Evolutionary conservation across 2,797 vertebrate species (phyloP), one percentile per base, ranked within the genome.

Genomic region (Epinephelus awoara): DNA sequence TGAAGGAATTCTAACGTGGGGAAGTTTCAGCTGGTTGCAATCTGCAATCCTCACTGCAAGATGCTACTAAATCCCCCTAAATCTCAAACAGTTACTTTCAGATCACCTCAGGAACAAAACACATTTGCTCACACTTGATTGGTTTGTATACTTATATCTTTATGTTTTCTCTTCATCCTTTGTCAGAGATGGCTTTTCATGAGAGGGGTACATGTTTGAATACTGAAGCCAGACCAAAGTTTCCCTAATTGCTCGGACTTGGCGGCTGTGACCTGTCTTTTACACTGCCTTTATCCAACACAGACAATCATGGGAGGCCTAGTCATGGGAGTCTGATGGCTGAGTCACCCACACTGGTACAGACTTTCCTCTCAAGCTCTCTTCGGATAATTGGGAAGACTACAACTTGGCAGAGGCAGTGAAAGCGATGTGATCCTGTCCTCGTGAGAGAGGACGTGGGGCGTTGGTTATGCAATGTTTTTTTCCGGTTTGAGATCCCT

Each of bases 241-340:
- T 78, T 51, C 12, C 1, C 2, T 71, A 49, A 74, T 44, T 72
- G 27, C 47, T 75, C 12, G 0, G 58, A 56, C 15, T 58, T 23
- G 47, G 65, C 42, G 47, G 63, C 63, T 67, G 62, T 64, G 64
- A 82, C 79, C 70, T 63, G 69, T 50, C 63, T 84, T 72, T 65
- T 65, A 44, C 34, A 10, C 52, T 23, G 55, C 42, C 42, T 66
- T 68, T 59, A 76, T 69, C 67, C 71, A 80, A 74, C 61, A 58
- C 34, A 51, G 78, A 42, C 11, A 49, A 92, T 93, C 92, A 93
- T 83, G 88, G 87, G 85, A 88, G 85, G 79, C 75, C 75, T 46
- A 75, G 91, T 94, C 92, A 93, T 92, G 89, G 74, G 89, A 93
- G 88, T 75, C 69, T 85, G 80, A 70, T 59, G 82, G 84, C 89